These are phyloP conservation scores for Aleiodes leptofemur DNA, from an alignment of 2,888 invertebrate genomes.

Conservation along the genomic window DNA sequence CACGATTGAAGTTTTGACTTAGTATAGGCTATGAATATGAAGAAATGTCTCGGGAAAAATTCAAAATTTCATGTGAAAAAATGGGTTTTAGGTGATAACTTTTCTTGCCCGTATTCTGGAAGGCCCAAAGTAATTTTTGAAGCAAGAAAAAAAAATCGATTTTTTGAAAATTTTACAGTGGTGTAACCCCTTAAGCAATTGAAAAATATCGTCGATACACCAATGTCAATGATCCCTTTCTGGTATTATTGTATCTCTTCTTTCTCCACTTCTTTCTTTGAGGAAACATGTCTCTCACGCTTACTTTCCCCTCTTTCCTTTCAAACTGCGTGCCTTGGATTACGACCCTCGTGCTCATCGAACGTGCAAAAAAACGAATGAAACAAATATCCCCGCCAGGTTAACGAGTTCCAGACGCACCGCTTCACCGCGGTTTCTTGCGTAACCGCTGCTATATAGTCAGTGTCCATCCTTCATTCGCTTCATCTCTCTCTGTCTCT, in stretches of 20 bases:
- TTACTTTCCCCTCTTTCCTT: conserved; percentile 7
- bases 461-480: conserved; percentile 26
- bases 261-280: not conserved
- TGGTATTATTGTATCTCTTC: not conserved
- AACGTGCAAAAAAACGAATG: conserved; percentile 50
- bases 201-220: conserved; percentile 17
- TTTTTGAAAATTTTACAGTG: too few species aligned
- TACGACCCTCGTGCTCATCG: conserved; percentile 47
- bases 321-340: not conserved
- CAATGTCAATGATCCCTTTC: conserved; percentile 20
- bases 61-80: too few species aligned
- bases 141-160: too few species aligned
- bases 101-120: too few species aligned
- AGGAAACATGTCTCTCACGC: conserved; percentile 44
- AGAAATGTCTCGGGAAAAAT: too few species aligned
- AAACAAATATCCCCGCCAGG: conserved; percentile 61
- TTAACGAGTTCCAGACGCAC: conserved; percentile 65
- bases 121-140: too few species aligned
- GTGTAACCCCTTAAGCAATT: too few species aligned
- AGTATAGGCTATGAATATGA: too few species aligned
- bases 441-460: conserved; percentile 61
- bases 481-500: not conserved
- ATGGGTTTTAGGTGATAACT: too few species aligned
- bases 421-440: conserved; percentile 61
- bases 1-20: too few species aligned